Conservation (phyloP, 2,888 invertebrate species). For the Patella depressa region DNA sequence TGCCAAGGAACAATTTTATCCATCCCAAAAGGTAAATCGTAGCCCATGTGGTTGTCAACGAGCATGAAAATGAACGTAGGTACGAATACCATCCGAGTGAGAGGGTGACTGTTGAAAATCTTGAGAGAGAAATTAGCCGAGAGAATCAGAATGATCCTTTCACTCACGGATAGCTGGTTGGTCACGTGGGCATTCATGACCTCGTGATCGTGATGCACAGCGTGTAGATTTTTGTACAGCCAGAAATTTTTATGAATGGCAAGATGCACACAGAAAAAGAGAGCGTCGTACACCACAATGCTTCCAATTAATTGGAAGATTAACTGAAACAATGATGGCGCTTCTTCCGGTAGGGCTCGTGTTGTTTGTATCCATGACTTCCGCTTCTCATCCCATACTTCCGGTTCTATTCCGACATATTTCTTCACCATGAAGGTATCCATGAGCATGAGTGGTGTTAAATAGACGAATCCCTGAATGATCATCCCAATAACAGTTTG, state of each 20-base stretch:
- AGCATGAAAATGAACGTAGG: slow-evolving; percentile 57
- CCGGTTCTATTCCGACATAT: slow-evolving; percentile 53
- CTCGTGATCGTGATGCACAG: slow-evolving; percentile 60
- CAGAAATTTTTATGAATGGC: slow-evolving; percentile 52
- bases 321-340: slow-evolving; percentile 48
- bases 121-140: slow-evolving; percentile 62
- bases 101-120: slow-evolving; percentile 55
- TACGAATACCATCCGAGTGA: slow-evolving; percentile 59
- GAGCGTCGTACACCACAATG: slow-evolving; percentile 55
- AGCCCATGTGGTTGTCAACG: slow-evolving; percentile 62
- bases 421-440: slow-evolving; percentile 61
- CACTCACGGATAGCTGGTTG: slow-evolving; percentile 57
- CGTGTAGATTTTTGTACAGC: slow-evolving; percentile 59
- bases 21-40: slow-evolving; percentile 62
- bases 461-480: slow-evolving; percentile 48
- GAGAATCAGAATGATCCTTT: slow-evolving; percentile 53
- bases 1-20: slow-evolving; percentile 57
- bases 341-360: slow-evolving; percentile 49
- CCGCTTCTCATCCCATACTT: slow-evolving; percentile 42
- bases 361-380: slow-evolving; percentile 52
- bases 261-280: slow-evolving; percentile 58
- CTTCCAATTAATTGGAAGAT: slow-evolving; percentile 41
- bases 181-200: slow-evolving; percentile 58
- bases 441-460: slow-evolving; percentile 52
- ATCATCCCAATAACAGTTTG: slow-evolving; percentile 31